Conservation (phyloP, 2,888 invertebrate species). For the Macaria notata region DNA sequence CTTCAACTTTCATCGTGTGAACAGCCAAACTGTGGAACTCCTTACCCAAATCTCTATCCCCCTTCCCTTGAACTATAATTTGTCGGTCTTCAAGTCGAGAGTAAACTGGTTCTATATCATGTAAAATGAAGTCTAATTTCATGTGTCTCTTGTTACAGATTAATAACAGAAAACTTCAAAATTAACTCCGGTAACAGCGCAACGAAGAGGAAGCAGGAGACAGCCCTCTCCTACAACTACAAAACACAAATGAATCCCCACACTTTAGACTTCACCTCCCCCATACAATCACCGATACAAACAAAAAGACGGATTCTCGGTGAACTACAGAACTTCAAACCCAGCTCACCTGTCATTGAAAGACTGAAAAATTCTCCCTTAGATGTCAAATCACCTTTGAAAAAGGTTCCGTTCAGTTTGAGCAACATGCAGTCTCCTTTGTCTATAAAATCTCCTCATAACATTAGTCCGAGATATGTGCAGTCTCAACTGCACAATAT, state of each 20-base stretch:
- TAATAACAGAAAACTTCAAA: conserved; percentile 79
- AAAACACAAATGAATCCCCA: conserved; percentile 71
- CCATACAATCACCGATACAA: conserved; percentile 46
- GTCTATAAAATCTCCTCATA: too few species aligned
- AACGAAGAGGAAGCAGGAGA: conserved; percentile 67
- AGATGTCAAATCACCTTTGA: conserved; percentile 4
- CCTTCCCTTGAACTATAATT: too few species aligned
- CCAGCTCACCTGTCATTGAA: conserved; percentile 50
- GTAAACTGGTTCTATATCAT: too few species aligned
- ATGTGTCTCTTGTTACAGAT: conserved; percentile 56
- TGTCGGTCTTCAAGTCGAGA: too few species aligned
- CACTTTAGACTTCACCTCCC: conserved; percentile 59
- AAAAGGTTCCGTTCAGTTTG: too few species aligned
- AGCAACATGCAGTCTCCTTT: too few species aligned
- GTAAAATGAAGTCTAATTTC: too few species aligned
- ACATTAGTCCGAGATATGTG: too few species aligned
- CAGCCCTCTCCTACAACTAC: conserved; percentile 58
- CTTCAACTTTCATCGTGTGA: too few species aligned
- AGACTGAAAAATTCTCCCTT: conserved; percentile 42
- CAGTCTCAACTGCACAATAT: conserved; percentile 1
- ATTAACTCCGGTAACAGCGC: conserved; percentile 76
- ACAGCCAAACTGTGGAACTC: too few species aligned
- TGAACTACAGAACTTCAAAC: conserved; percentile 40
- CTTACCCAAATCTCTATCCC: too few species aligned
- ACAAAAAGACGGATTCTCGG: conserved; percentile 64